These are phyloP conservation scores for Cerceris ruficornis DNA, from an alignment of 2,888 invertebrate genomes.

Conservation along the genomic window DNA sequence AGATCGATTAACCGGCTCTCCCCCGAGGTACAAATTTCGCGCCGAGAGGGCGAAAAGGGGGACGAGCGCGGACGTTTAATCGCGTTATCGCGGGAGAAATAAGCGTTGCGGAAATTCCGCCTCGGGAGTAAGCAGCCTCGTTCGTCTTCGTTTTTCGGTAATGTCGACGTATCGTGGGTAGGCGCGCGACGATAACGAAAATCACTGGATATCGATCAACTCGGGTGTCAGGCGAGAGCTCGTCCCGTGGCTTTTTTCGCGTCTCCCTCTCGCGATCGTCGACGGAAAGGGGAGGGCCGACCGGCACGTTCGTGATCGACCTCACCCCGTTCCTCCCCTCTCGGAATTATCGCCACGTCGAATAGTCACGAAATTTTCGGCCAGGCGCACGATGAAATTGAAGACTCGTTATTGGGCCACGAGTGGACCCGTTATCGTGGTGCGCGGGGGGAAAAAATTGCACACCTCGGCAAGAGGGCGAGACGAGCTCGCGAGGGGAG, in stretches of 20 bases:
- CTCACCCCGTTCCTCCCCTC: constrained; percentile 3
- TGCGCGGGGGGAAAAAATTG: constrained; percentile 32
- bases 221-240: neutral
- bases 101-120: too few species aligned
- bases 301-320: constrained; percentile 52
- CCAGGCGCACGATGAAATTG: constrained; percentile 59
- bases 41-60: neutral
- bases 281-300: neutral
- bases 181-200: neutral
- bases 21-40: neutral
- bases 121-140: too few species aligned
- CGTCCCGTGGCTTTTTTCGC: neutral
- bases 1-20: constrained; percentile 42
- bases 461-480: constrained; percentile 27
- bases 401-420: constrained; percentile 67
- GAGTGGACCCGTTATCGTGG: constrained; percentile 56
- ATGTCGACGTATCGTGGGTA: too few species aligned
- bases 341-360: constrained; percentile 55
- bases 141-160: too few species aligned
- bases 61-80: neutral
- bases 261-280: neutral
- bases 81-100: too few species aligned
- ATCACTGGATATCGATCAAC: neutral
- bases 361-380: constrained; percentile 63
- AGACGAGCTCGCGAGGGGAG: constrained; percentile 21